Conservation (phyloP, 2,888 invertebrate species). For the Fragum sueziense region DNA sequence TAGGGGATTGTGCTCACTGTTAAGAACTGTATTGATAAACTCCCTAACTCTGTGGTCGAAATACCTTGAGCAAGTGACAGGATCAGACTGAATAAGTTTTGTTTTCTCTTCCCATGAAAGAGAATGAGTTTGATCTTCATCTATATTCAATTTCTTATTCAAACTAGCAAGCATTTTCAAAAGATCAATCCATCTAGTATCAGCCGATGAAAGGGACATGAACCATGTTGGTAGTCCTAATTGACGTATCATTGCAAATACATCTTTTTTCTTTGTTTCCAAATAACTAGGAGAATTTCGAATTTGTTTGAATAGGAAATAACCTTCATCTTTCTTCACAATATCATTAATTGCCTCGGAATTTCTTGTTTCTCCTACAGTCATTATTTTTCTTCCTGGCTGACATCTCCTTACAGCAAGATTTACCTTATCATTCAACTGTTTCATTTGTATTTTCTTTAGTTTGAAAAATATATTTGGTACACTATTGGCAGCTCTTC, state of each 20-base stretch:
- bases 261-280: constrained; percentile 53
- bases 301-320: constrained; percentile 70
- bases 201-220: constrained; percentile 57
- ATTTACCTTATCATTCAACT: constrained; percentile 55
- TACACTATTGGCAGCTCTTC: constrained; percentile 44
- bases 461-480: too few relatives aligned
- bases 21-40: constrained; percentile 47
- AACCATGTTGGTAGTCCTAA: constrained; percentile 61
- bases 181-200: constrained; percentile 57
- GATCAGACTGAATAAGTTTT: constrained; percentile 51
- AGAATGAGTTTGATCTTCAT: constrained; percentile 34
- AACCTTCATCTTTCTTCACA: constrained; percentile 73
- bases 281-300: constrained; percentile 39
- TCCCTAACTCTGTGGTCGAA: constrained; percentile 50
- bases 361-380: constrained; percentile 39
- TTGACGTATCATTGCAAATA: constrained; percentile 64
- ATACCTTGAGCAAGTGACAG: too few relatives aligned
- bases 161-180: constrained; percentile 48
- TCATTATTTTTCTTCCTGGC: constrained; percentile 25
- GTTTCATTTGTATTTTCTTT: too few relatives aligned
- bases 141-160: constrained; percentile 24
- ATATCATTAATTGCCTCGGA: constrained; percentile 41
- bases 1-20: constrained; percentile 43
- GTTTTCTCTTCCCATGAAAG: constrained; percentile 43
- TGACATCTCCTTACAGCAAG: constrained; percentile 51